Evolutionary conservation across 2,113 vertebrate genomes (phyloP).

Genomic region (Cyprinodon variegatus): DNA sequence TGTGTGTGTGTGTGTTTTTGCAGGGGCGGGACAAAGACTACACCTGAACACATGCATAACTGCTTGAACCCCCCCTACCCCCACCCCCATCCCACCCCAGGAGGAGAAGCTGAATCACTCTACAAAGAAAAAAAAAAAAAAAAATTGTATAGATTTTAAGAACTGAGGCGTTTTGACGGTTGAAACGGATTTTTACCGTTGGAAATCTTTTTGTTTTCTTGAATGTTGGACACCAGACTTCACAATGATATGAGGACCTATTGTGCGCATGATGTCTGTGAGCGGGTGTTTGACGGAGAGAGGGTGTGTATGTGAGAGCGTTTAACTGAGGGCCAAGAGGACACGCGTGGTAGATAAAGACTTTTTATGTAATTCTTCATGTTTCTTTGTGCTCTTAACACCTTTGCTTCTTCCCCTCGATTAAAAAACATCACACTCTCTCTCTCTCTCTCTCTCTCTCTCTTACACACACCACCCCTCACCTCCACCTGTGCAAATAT

Average conservation of each 20-base stretch:
- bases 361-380: conserved; percentile 59
- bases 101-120: conserved; percentile 78
- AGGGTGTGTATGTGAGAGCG: conserved; percentile 27
- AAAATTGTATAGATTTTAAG: conserved; percentile 82
- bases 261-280: conserved; percentile 33
- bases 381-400: conserved; percentile 53
- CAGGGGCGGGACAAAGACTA: conserved; percentile 59
- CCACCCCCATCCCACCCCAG: conserved; percentile 1
- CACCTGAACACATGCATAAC: conserved; percentile 68
- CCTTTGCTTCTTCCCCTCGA: conserved; percentile 55
- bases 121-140: conserved; percentile 48
- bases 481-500: conserved; percentile 64
- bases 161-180: conserved; percentile 78
- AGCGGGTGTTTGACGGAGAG: conserved; percentile 26
- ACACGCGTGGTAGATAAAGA: conserved; percentile 61
- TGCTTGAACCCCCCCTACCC: conserved; percentile 77
- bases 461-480: conserved; percentile 14
- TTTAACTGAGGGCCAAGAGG: conserved; percentile 61
- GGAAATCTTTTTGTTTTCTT: conserved; percentile 62
- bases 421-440: conserved; percentile 31
- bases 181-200: conserved; percentile 81
- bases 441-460: conserved; percentile 27
- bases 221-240: conserved; percentile 73
- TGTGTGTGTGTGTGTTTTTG: conserved; percentile 41
- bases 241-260: conserved; percentile 71